Evolutionary conservation across 2,113 vertebrate genomes (phyloP).

Genomic region (Pao palembangensis): DNA sequence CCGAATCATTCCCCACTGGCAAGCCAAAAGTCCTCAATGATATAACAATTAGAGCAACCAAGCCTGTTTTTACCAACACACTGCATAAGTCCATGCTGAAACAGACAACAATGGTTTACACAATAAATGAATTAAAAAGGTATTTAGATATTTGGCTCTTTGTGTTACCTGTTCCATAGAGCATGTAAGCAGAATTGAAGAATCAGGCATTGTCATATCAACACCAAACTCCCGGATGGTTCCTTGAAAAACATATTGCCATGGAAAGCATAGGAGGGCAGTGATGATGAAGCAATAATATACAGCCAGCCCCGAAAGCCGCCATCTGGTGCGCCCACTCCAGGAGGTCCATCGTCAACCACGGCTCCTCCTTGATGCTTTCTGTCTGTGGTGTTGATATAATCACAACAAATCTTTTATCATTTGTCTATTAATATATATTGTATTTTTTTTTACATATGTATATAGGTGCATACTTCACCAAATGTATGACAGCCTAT

Average conservation of each 20-base stretch:
- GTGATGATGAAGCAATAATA: slow-evolving; percentile 96
- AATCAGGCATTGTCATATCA: slow-evolving; percentile 95
- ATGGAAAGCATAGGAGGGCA: slow-evolving; percentile 96
- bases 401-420: no score
- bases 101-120: no score
- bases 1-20: slow-evolving; percentile 85
- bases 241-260: slow-evolving; percentile 95
- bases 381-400: slow-evolving; percentile 3
- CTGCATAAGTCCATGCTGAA: slow-evolving; percentile 69
- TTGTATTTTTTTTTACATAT: no score
- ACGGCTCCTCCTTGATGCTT: slow-evolving; percentile 82
- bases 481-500: no score
- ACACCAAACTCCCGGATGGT: slow-evolving; percentile 88
- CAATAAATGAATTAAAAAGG: no score
- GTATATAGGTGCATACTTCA: no score
- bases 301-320: slow-evolving; percentile 96
- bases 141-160: no score
- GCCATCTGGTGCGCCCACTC: slow-evolving; percentile 87
- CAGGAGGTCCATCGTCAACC: slow-evolving; percentile 73
- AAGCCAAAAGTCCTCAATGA: slow-evolving; percentile 86
- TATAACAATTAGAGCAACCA: slow-evolving; percentile 90
- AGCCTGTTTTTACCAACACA: slow-evolving; percentile 86
- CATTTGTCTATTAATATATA: no score
- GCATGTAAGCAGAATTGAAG: slow-evolving; percentile 94
- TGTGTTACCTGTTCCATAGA: slow-evolving; percentile 88